A percentile compares a stretch with the other conserved stretches of the same genome.
These are phyloP conservation scores for Euspilapteryx auroguttella DNA, from an alignment of 2,888 invertebrate genomes.

Conservation along the genomic window DNA sequence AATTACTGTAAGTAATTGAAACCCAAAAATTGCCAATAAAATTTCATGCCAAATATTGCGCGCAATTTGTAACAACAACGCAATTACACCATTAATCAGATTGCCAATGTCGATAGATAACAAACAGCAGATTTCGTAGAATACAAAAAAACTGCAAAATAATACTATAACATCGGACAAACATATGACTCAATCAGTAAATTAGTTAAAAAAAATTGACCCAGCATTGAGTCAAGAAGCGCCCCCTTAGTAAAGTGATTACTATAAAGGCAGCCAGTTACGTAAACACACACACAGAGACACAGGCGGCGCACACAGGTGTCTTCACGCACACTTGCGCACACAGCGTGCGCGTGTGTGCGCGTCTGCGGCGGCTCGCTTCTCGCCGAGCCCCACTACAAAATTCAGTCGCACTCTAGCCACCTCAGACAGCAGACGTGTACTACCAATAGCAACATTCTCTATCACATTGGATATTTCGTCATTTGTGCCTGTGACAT, in stretches of 20 bases:
- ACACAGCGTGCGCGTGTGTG: conserved; percentile 17
- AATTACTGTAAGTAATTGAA: too few relatives aligned
- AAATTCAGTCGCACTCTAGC: conserved; percentile 48
- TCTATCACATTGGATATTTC: conserved; percentile 47
- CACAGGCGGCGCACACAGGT: conserved; percentile 17
- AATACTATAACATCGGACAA: conserved; percentile 17
- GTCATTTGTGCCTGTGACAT: conserved; percentile 52
- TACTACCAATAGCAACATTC: conserved; percentile 27
- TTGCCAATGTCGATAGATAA: conserved; percentile 9
- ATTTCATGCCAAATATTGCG: too few relatives aligned
- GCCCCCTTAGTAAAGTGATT: conserved; percentile 31
- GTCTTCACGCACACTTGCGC: conserved; percentile 1
- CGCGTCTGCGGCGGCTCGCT: conserved; percentile 37
- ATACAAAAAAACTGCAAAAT: conserved; percentile 7
- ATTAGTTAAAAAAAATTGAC: conserved; percentile 47
- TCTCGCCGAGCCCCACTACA: conserved; percentile 52
- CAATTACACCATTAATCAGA: too few relatives aligned
- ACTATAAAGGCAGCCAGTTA: conserved; percentile 38
- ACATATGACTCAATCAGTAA: conserved; percentile 44
- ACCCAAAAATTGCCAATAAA: too few relatives aligned
- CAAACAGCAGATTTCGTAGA: conserved; percentile 6
- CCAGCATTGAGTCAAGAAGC: conserved; percentile 47
- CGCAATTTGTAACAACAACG: too few relatives aligned
- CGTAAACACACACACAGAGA: conserved; percentile 36
- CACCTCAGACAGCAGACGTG: conserved; percentile 31